Evolutionary conservation across 2,888 invertebrate species (phyloP).

Genomic region (Phyto melanocephala): DNA sequence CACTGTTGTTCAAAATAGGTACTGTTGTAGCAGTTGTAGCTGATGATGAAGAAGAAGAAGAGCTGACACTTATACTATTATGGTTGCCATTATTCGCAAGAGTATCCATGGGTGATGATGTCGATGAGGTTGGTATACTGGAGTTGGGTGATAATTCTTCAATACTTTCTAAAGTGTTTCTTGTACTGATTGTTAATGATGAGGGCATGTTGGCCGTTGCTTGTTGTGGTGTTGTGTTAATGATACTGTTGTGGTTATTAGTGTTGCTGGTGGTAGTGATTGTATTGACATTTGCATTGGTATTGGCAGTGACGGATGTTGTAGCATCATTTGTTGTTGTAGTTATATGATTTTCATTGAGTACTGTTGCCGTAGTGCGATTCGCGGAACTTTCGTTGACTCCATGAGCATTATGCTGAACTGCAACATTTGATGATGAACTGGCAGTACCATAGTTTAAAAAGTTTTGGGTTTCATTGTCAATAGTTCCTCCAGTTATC

Average conservation of each 20-base stretch:
- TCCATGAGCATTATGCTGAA: too few relatives aligned
- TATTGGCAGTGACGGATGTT: constrained; percentile 33
- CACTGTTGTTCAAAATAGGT: constrained; percentile 56
- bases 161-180: constrained; percentile 70
- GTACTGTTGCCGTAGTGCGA: not conserved
- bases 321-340: constrained; percentile 40
- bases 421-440: not conserved
- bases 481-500: not conserved
- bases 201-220: constrained; percentile 50
- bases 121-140: constrained; percentile 63
- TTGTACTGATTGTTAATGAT: constrained; percentile 48
- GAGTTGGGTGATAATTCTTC: constrained; percentile 71
- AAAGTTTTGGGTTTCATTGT: not conserved
- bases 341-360: constrained; percentile 47
- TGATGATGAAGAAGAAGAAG: constrained; percentile 58
- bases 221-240: not conserved
- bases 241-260: constrained; percentile 29
- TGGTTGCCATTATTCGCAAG: constrained; percentile 55
- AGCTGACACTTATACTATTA: constrained; percentile 41
- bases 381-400: too few relatives aligned
- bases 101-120: constrained; percentile 33
- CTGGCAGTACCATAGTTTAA: constrained; percentile 25
- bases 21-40: constrained; percentile 62
- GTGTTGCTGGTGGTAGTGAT: constrained; percentile 54
- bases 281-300: constrained; percentile 22